Evolutionary conservation across 2,797 vertebrate species (phyloP), one percentile per base, ranked within the genome.

Genomic region (Podarcis lilfordi): DNA sequence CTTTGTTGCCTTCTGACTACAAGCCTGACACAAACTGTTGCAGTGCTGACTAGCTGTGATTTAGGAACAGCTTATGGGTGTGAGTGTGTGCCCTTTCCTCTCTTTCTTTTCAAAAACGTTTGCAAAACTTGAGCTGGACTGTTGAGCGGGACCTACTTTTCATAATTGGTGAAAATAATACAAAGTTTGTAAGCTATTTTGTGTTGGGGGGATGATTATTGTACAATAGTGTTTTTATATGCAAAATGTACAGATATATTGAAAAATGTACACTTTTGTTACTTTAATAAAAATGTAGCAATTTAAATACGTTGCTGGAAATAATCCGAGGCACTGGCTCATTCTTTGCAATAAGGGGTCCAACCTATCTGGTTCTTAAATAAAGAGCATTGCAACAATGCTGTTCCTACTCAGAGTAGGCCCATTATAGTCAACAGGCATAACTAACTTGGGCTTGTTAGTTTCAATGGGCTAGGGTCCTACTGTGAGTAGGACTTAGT

Each of bases 201-300:
- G 88, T 91, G 86, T 80, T 50, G 89, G 94, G 93, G 91, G 94
- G 93, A 95, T 94, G 92, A 94, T 93, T 90, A 91, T 93, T 97
- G 96, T 97, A 95, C 83, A 91, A 93, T 71, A 85, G 93, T 87
- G 88, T 97, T 97, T 97, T 97, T 96, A 95, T 97, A 96, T 94
- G 91, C 88, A 79, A 94, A 88, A 93, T 97, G 96, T 97, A 96
- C 95, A 97, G 96, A 95, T 95, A 96, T 96, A 97, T 95, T 95
- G 95, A 96, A 96, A 55, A 94, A 95, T 91, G 66, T 95, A 95
- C 87, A 96, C 95, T 96, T 97, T 96, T 94, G 95, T 97, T 98
- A 97, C 96, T 97, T 97, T 96, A 97, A 97, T 97, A 97, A 97
- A 97, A 96, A 96, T 79, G 89, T 96, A 96, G 96, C 95, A 89